Percentiles rank a stretch among this genome's conserved stretches.
Evolutionary conservation across 2,888 invertebrate species (phyloP).

Genomic region (Rhingia rostrata): DNA sequence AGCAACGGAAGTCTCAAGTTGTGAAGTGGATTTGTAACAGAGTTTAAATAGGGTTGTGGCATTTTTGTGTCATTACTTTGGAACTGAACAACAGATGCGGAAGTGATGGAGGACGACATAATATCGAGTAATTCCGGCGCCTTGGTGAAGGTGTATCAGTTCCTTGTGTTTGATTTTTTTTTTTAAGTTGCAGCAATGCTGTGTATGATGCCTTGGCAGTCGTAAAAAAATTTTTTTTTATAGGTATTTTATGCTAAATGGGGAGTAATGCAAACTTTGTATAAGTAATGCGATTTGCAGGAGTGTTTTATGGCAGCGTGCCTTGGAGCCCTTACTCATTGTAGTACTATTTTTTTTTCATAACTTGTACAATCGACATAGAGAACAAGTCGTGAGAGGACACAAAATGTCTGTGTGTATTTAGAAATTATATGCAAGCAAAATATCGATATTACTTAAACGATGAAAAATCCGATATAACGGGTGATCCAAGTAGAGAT

Average conservation of each 20-base stretch:
- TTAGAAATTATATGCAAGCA: no score
- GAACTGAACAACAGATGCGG: not conserved
- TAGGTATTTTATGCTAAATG: slow-evolving; percentile 3
- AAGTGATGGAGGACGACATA: not conserved
- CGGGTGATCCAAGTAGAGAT: no score
- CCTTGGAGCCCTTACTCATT: no score
- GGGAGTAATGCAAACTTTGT: no score
- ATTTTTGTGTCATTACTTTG: slow-evolving; percentile 11
- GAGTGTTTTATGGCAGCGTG: no score
- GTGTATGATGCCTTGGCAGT: not conserved
- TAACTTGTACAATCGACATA: no score
- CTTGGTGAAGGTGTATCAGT: not conserved
- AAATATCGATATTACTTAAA: no score
- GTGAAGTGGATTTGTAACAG: slow-evolving; percentile 24
- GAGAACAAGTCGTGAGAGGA: no score
- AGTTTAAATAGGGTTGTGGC: slow-evolving; percentile 8
- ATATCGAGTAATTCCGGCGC: not conserved
- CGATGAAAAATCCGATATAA: no score
- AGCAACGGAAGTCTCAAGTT: not conserved
- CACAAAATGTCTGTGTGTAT: no score
- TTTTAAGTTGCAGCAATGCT: not conserved
- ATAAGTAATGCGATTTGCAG: no score
- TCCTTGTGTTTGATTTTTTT: not conserved
- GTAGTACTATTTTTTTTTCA: no score
- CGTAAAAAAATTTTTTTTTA: not conserved